Base-by-base conservation (phyloP, 2,797 vertebrate genomes). In the Sylvilagus floridanus region DNA sequence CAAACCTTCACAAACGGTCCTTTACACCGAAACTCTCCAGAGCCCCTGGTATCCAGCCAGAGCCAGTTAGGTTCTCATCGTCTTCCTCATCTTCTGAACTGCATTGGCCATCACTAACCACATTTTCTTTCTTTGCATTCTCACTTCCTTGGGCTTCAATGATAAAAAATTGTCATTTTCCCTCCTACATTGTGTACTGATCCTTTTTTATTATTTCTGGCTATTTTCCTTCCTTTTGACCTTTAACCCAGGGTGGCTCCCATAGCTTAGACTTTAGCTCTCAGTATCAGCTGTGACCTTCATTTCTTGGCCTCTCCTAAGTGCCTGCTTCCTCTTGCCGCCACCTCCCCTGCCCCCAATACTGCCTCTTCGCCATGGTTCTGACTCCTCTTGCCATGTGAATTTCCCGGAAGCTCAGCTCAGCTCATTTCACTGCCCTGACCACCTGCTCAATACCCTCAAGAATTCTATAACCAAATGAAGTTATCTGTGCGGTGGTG, bases 311-410 rank as follows among this genome's bases (percentile, higher is more conserved):
- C 47, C n/a, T 93, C 22, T 84, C 24, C 22, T 6, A n/a, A 9
- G 21, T 66, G 22, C 21, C 42, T 69, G 1, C 71, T 92, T 28
- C 90, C 90, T 75, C 94, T 97, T 94, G 63, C 89, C 19, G 65
- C 47, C 8, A 4, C 16, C 37, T 65, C 75, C 37, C 37, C 9
- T 21, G 14, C 87, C 35, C 79, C 78, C 62, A 6, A 7, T 9
- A 2, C 35, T 60, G 22, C 60, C 63, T 81, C 54, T 57, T 21
- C 11, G 17, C 24, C 2, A 17, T 32, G 9, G 19, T 26, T 79
- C n/a, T 52, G 10, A 35, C 1, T 60, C 42, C 54, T 95, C 71
- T 93, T 84, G 35, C 54, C 19, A 17, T 42, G 47, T 76, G 37
- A 54, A 82, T 87, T 89, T 68, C 91, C 35, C 82, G 68, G 21